These are phyloP conservation scores for Archivesica marissinica DNA, from an alignment of 1,140 invertebrate genomes.

Conservation along the genomic window DNA sequence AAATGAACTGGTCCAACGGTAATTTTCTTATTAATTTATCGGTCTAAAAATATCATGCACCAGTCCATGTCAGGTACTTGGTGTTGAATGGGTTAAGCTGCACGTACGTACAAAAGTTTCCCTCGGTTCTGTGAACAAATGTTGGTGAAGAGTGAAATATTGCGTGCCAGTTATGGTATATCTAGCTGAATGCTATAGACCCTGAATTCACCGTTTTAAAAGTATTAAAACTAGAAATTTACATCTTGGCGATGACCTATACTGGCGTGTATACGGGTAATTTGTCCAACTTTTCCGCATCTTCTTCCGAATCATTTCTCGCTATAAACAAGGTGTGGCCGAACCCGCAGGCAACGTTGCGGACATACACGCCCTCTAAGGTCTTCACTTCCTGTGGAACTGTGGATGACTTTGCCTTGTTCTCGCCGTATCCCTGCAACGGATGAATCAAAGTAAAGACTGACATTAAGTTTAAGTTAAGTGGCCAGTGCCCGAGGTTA, in stretches of 20 bases:
- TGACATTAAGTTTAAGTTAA: too few relatives aligned
- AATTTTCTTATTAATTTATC: too few relatives aligned
- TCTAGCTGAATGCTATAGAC: not conserved
- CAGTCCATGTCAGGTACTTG: too few relatives aligned
- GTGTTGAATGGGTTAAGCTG: too few relatives aligned
- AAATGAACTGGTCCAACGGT: too few relatives aligned
- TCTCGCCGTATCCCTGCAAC: slow-evolving; percentile 92
- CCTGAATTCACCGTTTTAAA: slow-evolving; percentile 24
- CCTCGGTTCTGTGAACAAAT: not conserved
- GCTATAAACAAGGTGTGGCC: slow-evolving; percentile 92
- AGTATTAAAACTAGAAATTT: not conserved
- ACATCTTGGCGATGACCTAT: not conserved
- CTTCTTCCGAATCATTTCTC: slow-evolving; percentile 88
- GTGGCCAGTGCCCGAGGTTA: too few relatives aligned
- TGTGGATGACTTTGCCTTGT: slow-evolving; percentile 92
- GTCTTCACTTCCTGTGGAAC: slow-evolving; percentile 94
- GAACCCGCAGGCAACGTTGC: slow-evolving; percentile 92
- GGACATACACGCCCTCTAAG: slow-evolving; percentile 92
- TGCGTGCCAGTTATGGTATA: not conserved
- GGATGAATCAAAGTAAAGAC: too few relatives aligned
- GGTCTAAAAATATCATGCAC: too few relatives aligned
- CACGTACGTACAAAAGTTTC: not conserved
- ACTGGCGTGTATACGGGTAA: slow-evolving; percentile 85
- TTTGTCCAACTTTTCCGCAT: slow-evolving; percentile 87
- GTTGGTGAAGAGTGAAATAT: not conserved